These are phyloP conservation scores for Anoplolepis gracilipes DNA, from an alignment of 1,140 invertebrate genomes.

Conservation along the genomic window DNA sequence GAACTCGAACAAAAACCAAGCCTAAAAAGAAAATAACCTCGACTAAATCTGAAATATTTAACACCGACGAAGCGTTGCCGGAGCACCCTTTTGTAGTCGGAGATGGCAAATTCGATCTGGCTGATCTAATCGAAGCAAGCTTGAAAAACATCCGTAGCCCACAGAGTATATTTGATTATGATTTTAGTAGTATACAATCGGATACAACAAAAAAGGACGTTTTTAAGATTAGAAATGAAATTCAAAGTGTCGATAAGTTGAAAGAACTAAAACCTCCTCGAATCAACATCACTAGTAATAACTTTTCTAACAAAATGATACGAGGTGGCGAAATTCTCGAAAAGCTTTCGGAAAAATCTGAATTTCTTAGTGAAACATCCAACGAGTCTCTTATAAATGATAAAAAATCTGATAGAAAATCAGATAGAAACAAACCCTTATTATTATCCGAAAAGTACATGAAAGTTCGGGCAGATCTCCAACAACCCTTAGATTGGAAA, in stretches of 20 bases:
- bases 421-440: not conserved
- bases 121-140: constrained; percentile 65
- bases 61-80: not conserved
- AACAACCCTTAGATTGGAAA: constrained; percentile 29
- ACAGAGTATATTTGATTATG: constrained; percentile 64
- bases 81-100: not conserved
- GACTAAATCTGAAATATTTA: constrained; percentile 63
- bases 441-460: constrained; percentile 3
- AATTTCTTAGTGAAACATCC: constrained; percentile 48
- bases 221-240: not conserved
- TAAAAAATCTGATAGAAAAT: not conserved
- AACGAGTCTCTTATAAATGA: constrained; percentile 27
- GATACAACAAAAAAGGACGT: not conserved
- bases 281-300: not conserved
- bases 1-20: not conserved
- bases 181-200: constrained; percentile 46
- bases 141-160: constrained; percentile 63
- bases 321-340: not conserved
- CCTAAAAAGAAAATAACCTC: constrained; percentile 33
- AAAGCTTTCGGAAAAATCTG: constrained; percentile 62
- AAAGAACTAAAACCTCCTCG: not conserved
- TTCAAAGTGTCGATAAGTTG: not conserved
- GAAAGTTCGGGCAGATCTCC: not conserved
- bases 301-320: constrained; percentile 9
- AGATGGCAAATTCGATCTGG: constrained; percentile 56